A percentile compares a stretch with the other conserved stretches of the same genome.
Conservation (phyloP, 2,888 invertebrate genomes). For the Eilema griseolum region DNA sequence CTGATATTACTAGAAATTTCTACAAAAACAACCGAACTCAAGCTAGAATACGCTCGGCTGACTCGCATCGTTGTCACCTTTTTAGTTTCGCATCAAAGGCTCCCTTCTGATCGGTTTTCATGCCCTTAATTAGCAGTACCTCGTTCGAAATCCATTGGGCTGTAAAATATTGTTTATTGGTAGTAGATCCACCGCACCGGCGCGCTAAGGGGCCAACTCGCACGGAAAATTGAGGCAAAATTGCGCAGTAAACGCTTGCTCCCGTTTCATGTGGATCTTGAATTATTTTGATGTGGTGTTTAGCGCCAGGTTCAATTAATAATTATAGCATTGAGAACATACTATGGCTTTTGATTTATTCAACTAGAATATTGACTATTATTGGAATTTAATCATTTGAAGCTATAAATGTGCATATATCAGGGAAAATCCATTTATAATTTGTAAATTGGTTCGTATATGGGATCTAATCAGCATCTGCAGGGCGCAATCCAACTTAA, state of each 20-base stretch:
- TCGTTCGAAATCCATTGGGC: slow-evolving; percentile 70
- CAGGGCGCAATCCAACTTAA: too few relatives aligned
- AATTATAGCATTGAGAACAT: slow-evolving; percentile 33
- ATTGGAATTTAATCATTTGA: background rate
- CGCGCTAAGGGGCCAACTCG: slow-evolving; percentile 68
- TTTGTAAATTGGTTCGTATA: too few relatives aligned
- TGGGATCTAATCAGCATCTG: too few relatives aligned
- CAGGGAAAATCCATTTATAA: too few relatives aligned
- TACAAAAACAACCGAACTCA: slow-evolving; percentile 48
- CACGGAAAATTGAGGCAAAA: slow-evolving; percentile 84
- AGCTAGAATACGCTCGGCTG: slow-evolving; percentile 58
- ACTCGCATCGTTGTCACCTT: slow-evolving; percentile 74
- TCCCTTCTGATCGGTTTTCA: slow-evolving; percentile 78
- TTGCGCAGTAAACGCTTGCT: slow-evolving; percentile 64
- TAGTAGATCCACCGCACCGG: slow-evolving; percentile 72
- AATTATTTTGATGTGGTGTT: slow-evolving; percentile 52
- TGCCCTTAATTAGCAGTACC: slow-evolving; percentile 84
- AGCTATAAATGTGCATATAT: too few relatives aligned
- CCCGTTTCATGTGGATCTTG: slow-evolving; percentile 59
- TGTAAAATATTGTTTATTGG: slow-evolving; percentile 86
- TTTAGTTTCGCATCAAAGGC: slow-evolving; percentile 82
- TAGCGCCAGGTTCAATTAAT: slow-evolving; percentile 36
- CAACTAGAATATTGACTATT: background rate
- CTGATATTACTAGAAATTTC: slow-evolving; percentile 19
- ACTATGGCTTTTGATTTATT: background rate